These are phyloP conservation scores for Anastatus disparis DNA, from an alignment of 1,140 invertebrate genomes.

Conservation along the genomic window DNA sequence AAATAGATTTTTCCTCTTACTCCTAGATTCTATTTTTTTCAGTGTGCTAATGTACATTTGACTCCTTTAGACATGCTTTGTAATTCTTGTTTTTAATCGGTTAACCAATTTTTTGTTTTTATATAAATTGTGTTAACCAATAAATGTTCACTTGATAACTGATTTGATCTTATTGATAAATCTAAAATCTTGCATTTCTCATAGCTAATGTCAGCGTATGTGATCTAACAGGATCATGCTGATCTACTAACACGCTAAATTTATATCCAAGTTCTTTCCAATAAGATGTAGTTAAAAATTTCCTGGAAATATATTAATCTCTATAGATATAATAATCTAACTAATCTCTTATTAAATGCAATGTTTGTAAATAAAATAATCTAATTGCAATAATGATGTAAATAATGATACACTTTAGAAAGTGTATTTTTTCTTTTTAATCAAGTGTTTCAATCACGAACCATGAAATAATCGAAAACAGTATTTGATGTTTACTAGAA, in stretches of 20 bases:
- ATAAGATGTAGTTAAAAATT: constrained; percentile 90
- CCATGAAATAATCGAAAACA: too few relatives aligned
- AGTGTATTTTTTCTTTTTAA: constrained; percentile 84
- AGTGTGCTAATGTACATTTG: constrained; percentile 75
- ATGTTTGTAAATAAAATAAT: constrained; percentile 95
- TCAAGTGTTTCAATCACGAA: too few relatives aligned
- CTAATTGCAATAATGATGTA: constrained; percentile 93
- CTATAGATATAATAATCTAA: constrained; percentile 91
- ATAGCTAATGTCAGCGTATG: constrained; percentile 86
- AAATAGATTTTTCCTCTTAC: too few relatives aligned
- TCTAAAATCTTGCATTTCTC: constrained; percentile 83
- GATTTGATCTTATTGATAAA: constrained; percentile 84
- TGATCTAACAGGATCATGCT: constrained; percentile 81
- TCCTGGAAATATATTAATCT: constrained; percentile 91
- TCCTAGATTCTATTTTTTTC: too few relatives aligned
- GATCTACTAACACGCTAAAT: constrained; percentile 89
- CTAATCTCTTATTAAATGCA: constrained; percentile 86
- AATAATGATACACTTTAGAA: constrained; percentile 84
- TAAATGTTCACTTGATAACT: constrained; percentile 92
- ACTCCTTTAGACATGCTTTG: constrained; percentile 78
- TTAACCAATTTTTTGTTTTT: constrained; percentile 82
- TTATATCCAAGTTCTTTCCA: constrained; percentile 89
- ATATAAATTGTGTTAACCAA: constrained; percentile 98
- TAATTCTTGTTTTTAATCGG: constrained; percentile 85
- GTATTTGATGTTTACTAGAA: too few relatives aligned